Conservation (phyloP, 2,888 invertebrate genomes). For the Chromoteleia sp. region DNA sequence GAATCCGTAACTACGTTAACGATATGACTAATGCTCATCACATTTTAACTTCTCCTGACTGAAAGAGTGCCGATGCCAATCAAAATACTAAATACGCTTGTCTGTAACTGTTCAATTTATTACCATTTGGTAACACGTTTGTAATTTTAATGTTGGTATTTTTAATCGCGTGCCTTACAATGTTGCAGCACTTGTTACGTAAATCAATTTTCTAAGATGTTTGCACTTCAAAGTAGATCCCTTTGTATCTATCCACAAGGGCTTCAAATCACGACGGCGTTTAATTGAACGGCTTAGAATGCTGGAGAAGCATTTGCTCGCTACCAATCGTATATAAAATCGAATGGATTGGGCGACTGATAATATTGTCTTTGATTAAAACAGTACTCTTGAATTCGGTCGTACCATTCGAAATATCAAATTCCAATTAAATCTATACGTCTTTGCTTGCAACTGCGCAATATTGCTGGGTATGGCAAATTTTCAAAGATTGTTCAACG, state of each 20-base stretch:
- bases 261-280: constrained; percentile 57
- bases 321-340: constrained; percentile 63
- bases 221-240: constrained; percentile 58
- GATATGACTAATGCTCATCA: constrained; percentile 76
- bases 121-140: neutral
- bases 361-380: constrained; percentile 50
- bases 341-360: constrained; percentile 52
- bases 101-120: no score
- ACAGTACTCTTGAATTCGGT: constrained; percentile 13
- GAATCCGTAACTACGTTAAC: constrained; percentile 83
- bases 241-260: constrained; percentile 56
- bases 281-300: constrained; percentile 65
- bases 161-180: constrained; percentile 4
- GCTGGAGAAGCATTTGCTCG: constrained; percentile 43
- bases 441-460: constrained; percentile 11
- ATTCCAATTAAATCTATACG: constrained; percentile 18
- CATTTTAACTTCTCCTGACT: constrained; percentile 36
- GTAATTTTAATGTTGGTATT: neutral
- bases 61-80: no score
- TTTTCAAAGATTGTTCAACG: constrained; percentile 18
- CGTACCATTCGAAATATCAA: constrained; percentile 4
- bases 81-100: no score
- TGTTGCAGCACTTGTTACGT: constrained; percentile 39
- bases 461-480: no score
- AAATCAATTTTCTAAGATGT: constrained; percentile 64